These are phyloP conservation scores for Aplocera efformata DNA, from an alignment of 2,888 invertebrate genomes.

Conservation along the genomic window DNA sequence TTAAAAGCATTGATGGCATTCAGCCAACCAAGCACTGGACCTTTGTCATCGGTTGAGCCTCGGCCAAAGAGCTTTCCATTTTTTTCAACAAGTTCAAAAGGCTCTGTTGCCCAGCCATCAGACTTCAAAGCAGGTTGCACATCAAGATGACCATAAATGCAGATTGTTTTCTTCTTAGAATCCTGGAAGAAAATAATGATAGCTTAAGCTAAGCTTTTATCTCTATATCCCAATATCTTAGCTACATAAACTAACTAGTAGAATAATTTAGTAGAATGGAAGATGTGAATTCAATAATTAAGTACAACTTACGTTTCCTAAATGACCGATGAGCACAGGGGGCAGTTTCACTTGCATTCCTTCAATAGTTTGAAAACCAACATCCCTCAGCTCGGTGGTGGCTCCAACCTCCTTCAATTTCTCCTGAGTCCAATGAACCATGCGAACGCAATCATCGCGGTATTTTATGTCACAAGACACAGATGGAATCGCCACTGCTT, in stretches of 20 bases:
- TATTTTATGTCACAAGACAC: constrained; percentile 95
- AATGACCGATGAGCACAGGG: constrained; percentile 88
- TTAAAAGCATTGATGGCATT: constrained; percentile 95
- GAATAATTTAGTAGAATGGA: too few species aligned
- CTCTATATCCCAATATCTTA: too few species aligned
- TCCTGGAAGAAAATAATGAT: constrained; percentile 68
- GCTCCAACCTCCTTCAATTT: constrained; percentile 86
- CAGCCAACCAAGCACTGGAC: constrained; percentile 96
- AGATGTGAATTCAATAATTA: not conserved
- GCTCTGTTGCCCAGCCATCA: constrained; percentile 98
- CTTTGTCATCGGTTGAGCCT: constrained; percentile 96
- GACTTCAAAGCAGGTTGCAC: constrained; percentile 96
- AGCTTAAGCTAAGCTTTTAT: too few species aligned
- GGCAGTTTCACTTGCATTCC: constrained; percentile 89
- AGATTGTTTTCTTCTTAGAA: constrained; percentile 93
- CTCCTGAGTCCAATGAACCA: constrained; percentile 91
- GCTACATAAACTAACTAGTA: too few species aligned
- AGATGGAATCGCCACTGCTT: constrained; percentile 95
- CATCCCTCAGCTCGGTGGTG: constrained; percentile 84
- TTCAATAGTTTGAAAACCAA: constrained; percentile 88
- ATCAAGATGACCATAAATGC: constrained; percentile 98
- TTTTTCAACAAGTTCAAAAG: constrained; percentile 93
- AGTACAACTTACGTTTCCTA: constrained; percentile 82
- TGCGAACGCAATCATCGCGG: constrained; percentile 88
- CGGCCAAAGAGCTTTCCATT: constrained; percentile 95